Base-by-base conservation (phyloP, 1,140 invertebrate species). In the Dendrolimus kikuchii region DNA sequence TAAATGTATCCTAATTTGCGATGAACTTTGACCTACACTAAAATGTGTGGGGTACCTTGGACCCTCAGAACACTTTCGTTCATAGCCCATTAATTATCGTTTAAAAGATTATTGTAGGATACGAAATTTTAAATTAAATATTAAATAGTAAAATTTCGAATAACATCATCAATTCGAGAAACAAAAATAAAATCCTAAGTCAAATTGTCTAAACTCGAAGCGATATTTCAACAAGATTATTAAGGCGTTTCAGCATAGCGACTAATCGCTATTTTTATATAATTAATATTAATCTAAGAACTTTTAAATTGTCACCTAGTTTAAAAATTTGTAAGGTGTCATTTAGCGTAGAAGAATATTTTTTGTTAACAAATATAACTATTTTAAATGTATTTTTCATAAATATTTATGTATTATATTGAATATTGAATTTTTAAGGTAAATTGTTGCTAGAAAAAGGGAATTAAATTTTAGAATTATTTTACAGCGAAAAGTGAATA, bases 311-410 rank as follows among this genome's bases (percentile, higher is more conserved):
- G 69, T 74, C 60, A 68, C 62, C 71, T 80, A 77, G 65, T 77
- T 81, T 61, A 73, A 76, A 77, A 77, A 76, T 78, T 78, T 74
- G 67, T 81, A 73, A 78, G 70, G 70, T 77, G 64, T 23, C 23
- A 23, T 75, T 73, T 75, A 86, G 73, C 74, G 69, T 86, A 83
- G 80, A 86, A 86, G 82, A 86, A 86, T 83, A 86, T 62, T 81
- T 77, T 80, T 75, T 75, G 62, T 77, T 75, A 81, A 81, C 68
- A 81, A 77, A 77, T 79, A 68, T 74, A 73, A 60, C 57, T 79
- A 73, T 70, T 65, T 59, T 36, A 38, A 51, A 42, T 51, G 51
- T 69, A 69, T 63, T 66, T 57, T 66, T 69, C 63, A 62, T 68
- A 74, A 68, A 68, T 71, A 72, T 63, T 71, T 63, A 68, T 56